phyloP scores from a whole-genome alignment of 2,113 vertebrate genomes.

The Ranitomeya imitator region DNA sequence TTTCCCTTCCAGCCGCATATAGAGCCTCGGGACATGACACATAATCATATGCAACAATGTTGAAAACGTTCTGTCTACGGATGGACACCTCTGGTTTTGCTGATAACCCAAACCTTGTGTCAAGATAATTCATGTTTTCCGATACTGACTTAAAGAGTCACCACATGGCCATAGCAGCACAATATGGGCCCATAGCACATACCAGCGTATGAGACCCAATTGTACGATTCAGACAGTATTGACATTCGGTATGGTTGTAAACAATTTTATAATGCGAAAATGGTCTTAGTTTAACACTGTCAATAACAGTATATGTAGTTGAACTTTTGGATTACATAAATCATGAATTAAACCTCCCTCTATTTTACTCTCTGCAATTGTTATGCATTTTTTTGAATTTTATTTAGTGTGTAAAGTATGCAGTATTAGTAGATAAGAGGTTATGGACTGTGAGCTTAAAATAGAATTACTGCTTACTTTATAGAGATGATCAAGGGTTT shows the following conservation, averaged over 20 bases:
- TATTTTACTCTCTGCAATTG: neutral
- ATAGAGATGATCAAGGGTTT: slow-evolving; percentile 65
- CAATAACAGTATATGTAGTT: neutral
- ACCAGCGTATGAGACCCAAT: neutral
- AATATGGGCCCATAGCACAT: neutral
- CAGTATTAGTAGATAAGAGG: neutral
- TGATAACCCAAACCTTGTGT: neutral
- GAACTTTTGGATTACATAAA: neutral
- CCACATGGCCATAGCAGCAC: neutral
- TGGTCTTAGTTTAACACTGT: neutral
- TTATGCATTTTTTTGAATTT: neutral
- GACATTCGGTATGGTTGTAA: neutral
- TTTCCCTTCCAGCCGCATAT: no score
- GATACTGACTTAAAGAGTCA: neutral
- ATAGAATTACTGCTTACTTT: slow-evolving; percentile 65
- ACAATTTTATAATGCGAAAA: neutral
- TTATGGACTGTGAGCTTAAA: slow-evolving; percentile 59
- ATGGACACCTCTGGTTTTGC: no score
- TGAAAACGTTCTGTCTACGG: neutral
- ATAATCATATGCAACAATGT: no score
- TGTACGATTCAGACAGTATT: neutral
- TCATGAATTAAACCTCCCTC: neutral
- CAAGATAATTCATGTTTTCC: neutral
- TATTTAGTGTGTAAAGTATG: slow-evolving; percentile 5
- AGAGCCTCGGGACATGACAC: no score